These are phyloP conservation scores for Scortum barcoo DNA, from an alignment of 2,113 vertebrate genomes.

Conservation along the genomic window DNA sequence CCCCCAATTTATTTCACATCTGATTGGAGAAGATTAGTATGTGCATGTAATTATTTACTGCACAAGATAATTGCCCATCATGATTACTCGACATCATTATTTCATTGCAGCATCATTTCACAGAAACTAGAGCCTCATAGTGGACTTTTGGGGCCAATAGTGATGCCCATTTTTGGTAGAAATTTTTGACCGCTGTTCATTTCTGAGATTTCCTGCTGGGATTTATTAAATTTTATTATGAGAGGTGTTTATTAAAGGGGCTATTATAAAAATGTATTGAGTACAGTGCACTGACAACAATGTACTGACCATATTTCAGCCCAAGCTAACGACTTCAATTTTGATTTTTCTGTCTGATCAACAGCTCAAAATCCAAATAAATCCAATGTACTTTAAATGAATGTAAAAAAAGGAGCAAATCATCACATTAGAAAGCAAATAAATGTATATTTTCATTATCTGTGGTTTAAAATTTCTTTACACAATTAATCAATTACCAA, in stretches of 20 bases:
- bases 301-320: background rate
- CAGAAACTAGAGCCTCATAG: slow-evolving; percentile 12
- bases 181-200: background rate
- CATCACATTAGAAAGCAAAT: background rate
- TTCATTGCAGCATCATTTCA: slow-evolving; percentile 10
- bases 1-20: slow-evolving; percentile 47
- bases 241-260: background rate
- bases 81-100: slow-evolving; percentile 28
- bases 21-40: slow-evolving; percentile 40
- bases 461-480: background rate
- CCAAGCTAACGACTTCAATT: background rate
- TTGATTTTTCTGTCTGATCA: background rate
- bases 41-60: slow-evolving; percentile 45
- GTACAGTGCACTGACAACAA: background rate
- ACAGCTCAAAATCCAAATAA: background rate
- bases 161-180: background rate
- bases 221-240: slow-evolving; percentile 4
- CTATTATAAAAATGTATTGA: background rate
- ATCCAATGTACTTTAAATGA: background rate
- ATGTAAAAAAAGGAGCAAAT: background rate
- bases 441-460: background rate
- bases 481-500: background rate
- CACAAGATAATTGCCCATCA: slow-evolving; percentile 31
- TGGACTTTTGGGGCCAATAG: background rate
- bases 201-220: slow-evolving; percentile 24